These are phyloP conservation scores for Mionectes macconnelli DNA, from an alignment of 2,113 vertebrate species.

Conservation along the genomic window DNA sequence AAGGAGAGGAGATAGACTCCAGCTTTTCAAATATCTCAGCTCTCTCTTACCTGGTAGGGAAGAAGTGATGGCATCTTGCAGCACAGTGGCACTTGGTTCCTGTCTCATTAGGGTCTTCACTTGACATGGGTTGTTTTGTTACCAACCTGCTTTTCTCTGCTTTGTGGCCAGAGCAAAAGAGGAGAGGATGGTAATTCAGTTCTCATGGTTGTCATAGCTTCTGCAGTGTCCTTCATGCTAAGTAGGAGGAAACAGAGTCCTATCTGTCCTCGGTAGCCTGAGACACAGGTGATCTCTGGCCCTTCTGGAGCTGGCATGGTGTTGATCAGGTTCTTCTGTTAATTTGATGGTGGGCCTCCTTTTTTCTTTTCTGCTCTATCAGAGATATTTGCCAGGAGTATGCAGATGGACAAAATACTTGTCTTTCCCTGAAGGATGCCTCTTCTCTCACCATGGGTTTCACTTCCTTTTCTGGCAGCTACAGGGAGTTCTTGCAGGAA, in stretches of 20 bases:
- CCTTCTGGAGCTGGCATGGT: not conserved
- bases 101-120: not conserved
- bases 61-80: not conserved
- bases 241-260: not conserved
- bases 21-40: not conserved
- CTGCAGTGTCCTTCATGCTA: not conserved
- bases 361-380: not conserved
- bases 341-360: not conserved
- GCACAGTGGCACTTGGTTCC: not conserved
- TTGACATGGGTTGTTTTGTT: rapidly evolving
- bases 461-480: not conserved
- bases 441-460: not conserved
- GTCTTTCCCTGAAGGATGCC: not conserved
- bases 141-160: not conserved
- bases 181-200: not conserved
- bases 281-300: not conserved
- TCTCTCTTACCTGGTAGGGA: not conserved
- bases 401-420: not conserved
- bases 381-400: not conserved
- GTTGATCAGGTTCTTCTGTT: not conserved
- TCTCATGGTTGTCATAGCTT: not conserved
- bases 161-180: not conserved
- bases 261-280: not conserved
- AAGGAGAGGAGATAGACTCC: not conserved
- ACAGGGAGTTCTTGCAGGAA: not conserved